Percentiles rank a stretch among this genome's conserved stretches.
phyloP scores from a whole-genome alignment of 2,797 vertebrate species.

The Dendrocincla tyrannina region DNA sequence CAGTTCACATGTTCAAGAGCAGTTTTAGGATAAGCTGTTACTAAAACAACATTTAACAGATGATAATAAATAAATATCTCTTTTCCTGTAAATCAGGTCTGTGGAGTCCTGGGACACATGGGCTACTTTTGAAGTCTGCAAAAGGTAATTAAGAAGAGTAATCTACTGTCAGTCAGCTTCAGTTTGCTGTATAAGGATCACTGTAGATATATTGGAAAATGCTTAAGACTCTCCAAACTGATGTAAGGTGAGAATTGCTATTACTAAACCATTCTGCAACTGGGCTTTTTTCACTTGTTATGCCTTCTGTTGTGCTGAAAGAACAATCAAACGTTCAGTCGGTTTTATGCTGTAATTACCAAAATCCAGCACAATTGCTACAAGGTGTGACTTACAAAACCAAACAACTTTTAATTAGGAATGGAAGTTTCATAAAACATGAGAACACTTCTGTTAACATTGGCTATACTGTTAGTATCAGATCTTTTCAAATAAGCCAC shows the following conservation, averaged over 20 bases:
- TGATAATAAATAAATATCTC: neutral
- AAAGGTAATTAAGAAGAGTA: neutral
- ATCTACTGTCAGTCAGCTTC: neutral
- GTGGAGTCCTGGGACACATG: neutral
- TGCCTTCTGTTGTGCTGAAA: neutral
- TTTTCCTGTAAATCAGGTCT: neutral
- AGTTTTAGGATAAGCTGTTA: neutral
- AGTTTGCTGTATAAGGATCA: neutral
- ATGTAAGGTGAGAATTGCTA: neutral
- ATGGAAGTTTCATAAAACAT: neutral
- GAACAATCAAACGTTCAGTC: neutral
- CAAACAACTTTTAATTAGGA: conserved; percentile 14
- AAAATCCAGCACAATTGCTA: neutral
- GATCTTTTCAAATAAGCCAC: neutral
- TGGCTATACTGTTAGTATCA: neutral
- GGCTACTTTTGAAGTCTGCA: neutral
- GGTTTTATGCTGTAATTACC: conserved; percentile 4
- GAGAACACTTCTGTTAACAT: neutral
- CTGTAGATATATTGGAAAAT: neutral
- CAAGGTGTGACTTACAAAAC: neutral
- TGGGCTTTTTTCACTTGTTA: neutral
- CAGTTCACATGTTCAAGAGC: neutral
- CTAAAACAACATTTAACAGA: neutral
- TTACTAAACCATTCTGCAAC: neutral
- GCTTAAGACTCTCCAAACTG: neutral